phyloP scores from a whole-genome alignment of 2,113 vertebrate genomes.

The western clawed frog (Xenopus tropicalis) region DNA sequence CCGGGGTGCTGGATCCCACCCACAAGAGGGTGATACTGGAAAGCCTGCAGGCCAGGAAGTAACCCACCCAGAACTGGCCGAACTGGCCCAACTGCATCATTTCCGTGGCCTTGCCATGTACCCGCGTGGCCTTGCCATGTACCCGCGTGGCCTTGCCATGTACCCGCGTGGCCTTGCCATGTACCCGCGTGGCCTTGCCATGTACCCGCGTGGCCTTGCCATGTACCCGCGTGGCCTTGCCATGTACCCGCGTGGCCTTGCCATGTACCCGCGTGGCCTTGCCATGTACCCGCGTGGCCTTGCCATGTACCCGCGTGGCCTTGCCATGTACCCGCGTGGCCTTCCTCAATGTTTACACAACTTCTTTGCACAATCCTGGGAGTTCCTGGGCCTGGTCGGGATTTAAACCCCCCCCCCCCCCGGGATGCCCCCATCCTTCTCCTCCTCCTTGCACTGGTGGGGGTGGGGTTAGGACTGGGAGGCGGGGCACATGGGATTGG shows the following conservation, averaged over 20 bases:
- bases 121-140: background rate
- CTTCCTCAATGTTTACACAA: no score
- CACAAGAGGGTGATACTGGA: constrained; percentile 87
- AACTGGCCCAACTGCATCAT: background rate
- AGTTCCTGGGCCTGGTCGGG: background rate
- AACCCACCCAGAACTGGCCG: constrained; percentile 16
- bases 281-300: no score
- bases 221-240: no score
- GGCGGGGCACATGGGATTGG: no score
- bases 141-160: no score
- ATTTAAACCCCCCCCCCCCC: background rate
- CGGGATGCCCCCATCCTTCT: background rate
- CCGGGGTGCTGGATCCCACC: constrained; percentile 79
- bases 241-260: constrained; percentile 1
- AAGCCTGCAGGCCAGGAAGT: constrained; percentile 79
- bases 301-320: no score
- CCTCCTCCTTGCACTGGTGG: no score
- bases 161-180: no score
- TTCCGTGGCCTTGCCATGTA: constrained; percentile 7
- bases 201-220: no score
- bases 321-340: no score
- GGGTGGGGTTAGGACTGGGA: no score
- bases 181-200: no score
- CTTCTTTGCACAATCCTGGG: background rate
- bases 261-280: background rate